Percentiles rank a stretch among this genome's conserved stretches.
These are phyloP conservation scores for Drosophila mercatorum DNA, from an alignment of 2,888 invertebrate species.

Conservation along the genomic window DNA sequence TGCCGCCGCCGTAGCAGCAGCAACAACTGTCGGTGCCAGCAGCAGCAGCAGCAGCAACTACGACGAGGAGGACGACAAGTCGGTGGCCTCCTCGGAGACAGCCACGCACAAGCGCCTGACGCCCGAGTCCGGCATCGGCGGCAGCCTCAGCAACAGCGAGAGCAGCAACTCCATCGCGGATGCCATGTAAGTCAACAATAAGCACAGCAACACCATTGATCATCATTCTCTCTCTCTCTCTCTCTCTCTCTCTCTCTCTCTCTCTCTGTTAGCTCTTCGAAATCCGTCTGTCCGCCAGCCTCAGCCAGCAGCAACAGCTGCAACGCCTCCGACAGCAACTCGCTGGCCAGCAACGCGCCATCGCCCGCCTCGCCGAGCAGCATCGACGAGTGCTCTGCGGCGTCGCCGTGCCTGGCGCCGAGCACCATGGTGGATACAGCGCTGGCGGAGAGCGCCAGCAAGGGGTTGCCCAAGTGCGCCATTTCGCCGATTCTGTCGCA, in stretches of 20 bases:
- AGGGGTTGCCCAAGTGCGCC: slow-evolving; percentile 80
- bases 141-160: slow-evolving; percentile 81
- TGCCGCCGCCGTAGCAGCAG: not conserved
- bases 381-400: slow-evolving; percentile 49
- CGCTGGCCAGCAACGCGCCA: slow-evolving; percentile 86
- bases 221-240: too few species aligned
- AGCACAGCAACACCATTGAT: too few species aligned
- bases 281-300: slow-evolving; percentile 74
- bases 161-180: slow-evolving; percentile 77
- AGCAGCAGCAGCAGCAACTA: slow-evolving; percentile 58
- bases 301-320: slow-evolving; percentile 74
- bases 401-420: slow-evolving; percentile 65
- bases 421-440: slow-evolving; percentile 83
- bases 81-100: slow-evolving; percentile 65
- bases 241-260: not conserved
- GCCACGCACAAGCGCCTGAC: slow-evolving; percentile 75
- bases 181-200: slow-evolving; percentile 66
- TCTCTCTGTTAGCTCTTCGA: slow-evolving; percentile 47
- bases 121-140: slow-evolving; percentile 81
- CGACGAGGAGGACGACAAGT: slow-evolving; percentile 70
- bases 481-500: slow-evolving; percentile 92
- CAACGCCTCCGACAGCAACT: slow-evolving; percentile 82
- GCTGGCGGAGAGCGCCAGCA: slow-evolving; percentile 72
- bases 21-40: not conserved
- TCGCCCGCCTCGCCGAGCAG: slow-evolving; percentile 79